Evolutionary conservation across 2,888 invertebrate species (phyloP).

Genomic region (Lamellibrachia columna): DNA sequence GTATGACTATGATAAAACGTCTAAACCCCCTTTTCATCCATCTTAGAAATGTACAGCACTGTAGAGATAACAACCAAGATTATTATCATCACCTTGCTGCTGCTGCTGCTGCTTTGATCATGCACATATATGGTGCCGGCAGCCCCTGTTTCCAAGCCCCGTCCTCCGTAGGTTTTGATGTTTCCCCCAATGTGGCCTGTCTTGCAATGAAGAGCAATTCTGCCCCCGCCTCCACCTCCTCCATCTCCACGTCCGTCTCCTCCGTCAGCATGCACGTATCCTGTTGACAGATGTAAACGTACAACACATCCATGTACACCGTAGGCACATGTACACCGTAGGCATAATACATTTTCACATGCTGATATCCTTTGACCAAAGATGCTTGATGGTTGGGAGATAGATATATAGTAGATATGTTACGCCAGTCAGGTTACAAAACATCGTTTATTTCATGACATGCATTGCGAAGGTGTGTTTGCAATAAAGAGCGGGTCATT

Average conservation of each 20-base stretch:
- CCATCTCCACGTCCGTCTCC: constrained; percentile 38
- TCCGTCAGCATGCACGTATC: background rate
- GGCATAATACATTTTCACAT: no score
- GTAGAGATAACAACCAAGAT: background rate
- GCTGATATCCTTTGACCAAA: no score
- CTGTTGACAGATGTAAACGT: background rate
- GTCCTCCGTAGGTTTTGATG: constrained; percentile 44
- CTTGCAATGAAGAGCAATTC: constrained; percentile 41
- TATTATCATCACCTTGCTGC: background rate
- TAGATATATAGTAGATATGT: no score
- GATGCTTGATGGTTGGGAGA: no score
- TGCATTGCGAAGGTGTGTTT: no score
- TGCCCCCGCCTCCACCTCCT: constrained; percentile 48
- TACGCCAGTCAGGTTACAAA: no score
- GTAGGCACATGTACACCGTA: no score
- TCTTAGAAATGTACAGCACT: no score
- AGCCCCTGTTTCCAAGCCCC: constrained; percentile 42
- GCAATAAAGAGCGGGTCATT: no score
- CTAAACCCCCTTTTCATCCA: no score
- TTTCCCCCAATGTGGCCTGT: constrained; percentile 41
- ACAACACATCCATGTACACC: background rate
- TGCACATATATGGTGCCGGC: constrained; percentile 39
- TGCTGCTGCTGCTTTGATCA: background rate
- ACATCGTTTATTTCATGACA: no score
- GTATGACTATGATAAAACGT: no score